Evolutionary conservation across 1,140 invertebrate species (phyloP), one percentile per base, ranked within the genome.

Genomic region (Drusus annulatus): DNA sequence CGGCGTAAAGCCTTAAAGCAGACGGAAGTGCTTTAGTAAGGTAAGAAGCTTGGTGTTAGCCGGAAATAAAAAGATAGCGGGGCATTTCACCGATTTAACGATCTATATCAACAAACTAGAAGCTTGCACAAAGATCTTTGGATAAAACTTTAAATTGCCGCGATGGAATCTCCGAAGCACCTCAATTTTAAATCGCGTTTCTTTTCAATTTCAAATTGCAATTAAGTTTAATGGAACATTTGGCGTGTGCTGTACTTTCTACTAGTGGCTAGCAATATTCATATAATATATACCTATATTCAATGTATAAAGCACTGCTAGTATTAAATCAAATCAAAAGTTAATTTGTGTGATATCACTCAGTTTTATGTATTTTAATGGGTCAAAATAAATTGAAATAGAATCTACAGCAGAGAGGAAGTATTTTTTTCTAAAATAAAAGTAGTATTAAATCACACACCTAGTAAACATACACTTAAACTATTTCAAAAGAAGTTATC

Each of bases 201-300:
- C 45, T 50, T 50, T 51, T 71, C 45, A 16, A 71, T 51, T 50
- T 50, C 15, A 50, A 19, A 71, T 63, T 28, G 62, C 28, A 25
- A 65, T 65, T 65, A 16, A 65, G 10, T 65, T 65, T 60, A 60
- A 60, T 60, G 56, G 23, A 60, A 60, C 56, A 60, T 60, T 60
- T 60, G 56, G 56, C 17, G 5, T 21, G 7, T 60, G 3, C 19
- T 60, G 36, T 45, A 45, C 36, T 45, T 10, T 1, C 36, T 45
- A 10, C 31, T 3, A 36, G 8, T 36, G 31, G 31, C 31, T 36
- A 6, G 31, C 31, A 7, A 36, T 36, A 36, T 6, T 28, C 2
- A 28, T 6, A 28, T 6, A 7, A 5, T 28, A 28, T 28, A 28
- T 5, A 28, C 25, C 2, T 28, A 28, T 28, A 28, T 28, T 28